Base-by-base conservation (phyloP, 2,888 invertebrate genomes). In the Acleris sparsana region DNA sequence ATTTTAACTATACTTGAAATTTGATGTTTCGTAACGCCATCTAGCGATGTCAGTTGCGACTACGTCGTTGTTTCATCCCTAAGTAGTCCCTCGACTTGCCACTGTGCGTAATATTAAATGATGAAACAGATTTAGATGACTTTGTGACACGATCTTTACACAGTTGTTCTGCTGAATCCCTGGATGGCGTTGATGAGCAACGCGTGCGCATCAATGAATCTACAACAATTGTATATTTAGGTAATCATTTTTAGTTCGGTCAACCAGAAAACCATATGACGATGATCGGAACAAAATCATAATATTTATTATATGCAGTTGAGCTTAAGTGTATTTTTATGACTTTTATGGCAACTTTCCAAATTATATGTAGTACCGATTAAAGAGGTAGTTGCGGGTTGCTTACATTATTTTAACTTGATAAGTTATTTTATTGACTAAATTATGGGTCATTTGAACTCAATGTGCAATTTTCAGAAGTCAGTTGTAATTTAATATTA, bases 21-120 rank as follows among this genome's bases (percentile, higher is more conserved):
- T 5, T 11, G 13, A 22, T 13, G 67, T 62, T 57, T 33, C 49
- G 51, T 56, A 67, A 59, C 72, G 77, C 77, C 80, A 80, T 78
- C 80, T 80, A 73, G 72, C 70, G 75, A 48, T 48, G 51, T 55
- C 52, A 29, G 22, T 33, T 44, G 22, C 59, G 68, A 76, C 57
- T 64, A 69, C 70, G 70, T 69, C 48, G 70, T 64, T 33, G 55
- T 59, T 64, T 55, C 46, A 59, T 46, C 52, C 6, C 25, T 61
- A 39, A 46, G 57, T 70, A 70, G 72, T 76, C 71, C 67, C 70
- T 63, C 48, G 46, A 65, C 43, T 69, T 58, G 64, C 62, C 72
- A 58, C 71, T 60, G 52, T 62, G 70, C 56, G 56, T 68, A 55
- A 53, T 57, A n/a, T 43, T 20, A 13, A 18, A 18, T 29, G 6